Evolutionary conservation across 2,113 vertebrate species (phyloP).

Genomic region (Thymallus thymallus): DNA sequence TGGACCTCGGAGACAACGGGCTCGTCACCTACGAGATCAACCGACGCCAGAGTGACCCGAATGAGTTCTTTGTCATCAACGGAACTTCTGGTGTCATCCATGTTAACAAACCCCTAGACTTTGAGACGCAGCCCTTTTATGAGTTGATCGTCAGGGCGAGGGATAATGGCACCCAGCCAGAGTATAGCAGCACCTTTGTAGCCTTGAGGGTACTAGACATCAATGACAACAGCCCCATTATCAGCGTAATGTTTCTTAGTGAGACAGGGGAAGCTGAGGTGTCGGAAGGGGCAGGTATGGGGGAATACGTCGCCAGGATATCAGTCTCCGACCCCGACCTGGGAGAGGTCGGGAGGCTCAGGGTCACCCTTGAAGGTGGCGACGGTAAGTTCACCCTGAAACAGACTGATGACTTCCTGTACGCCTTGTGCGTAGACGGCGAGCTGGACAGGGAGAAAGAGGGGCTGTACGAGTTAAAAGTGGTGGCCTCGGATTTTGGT

Average conservation of each 20-base stretch:
- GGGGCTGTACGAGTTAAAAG: conserved; percentile 77
- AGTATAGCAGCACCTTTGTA: conserved; percentile 80
- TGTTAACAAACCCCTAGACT: conserved; percentile 80
- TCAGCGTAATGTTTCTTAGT: conserved; percentile 83
- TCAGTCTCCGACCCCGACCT: conserved; percentile 85
- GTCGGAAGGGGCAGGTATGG: conserved; percentile 77
- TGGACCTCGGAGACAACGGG: conserved; percentile 80
- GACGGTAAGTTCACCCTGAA: conserved; percentile 74
- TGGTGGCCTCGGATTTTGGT: conserved; percentile 80
- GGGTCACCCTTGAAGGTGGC: conserved; percentile 70
- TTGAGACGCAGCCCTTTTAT: conserved; percentile 78
- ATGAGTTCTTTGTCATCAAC: conserved; percentile 76
- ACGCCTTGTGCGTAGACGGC: conserved; percentile 79
- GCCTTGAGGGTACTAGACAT: conserved; percentile 82
- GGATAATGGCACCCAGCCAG: conserved; percentile 82
- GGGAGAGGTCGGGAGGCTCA: conserved; percentile 49
- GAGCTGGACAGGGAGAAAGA: conserved; percentile 80
- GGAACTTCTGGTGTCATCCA: conserved; percentile 77
- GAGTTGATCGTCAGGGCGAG: conserved; percentile 82
- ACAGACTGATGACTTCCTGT: conserved; percentile 73
- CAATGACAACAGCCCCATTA: conserved; percentile 86
- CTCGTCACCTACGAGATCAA: conserved; percentile 79
- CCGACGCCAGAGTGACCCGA: conserved; percentile 72
- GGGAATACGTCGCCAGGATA: conserved; percentile 85
- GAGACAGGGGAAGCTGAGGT: conserved; percentile 77